These are phyloP conservation scores for Cyphomyrus plagiostoma DNA, from an alignment of 2,113 vertebrate species.

Conservation along the genomic window DNA sequence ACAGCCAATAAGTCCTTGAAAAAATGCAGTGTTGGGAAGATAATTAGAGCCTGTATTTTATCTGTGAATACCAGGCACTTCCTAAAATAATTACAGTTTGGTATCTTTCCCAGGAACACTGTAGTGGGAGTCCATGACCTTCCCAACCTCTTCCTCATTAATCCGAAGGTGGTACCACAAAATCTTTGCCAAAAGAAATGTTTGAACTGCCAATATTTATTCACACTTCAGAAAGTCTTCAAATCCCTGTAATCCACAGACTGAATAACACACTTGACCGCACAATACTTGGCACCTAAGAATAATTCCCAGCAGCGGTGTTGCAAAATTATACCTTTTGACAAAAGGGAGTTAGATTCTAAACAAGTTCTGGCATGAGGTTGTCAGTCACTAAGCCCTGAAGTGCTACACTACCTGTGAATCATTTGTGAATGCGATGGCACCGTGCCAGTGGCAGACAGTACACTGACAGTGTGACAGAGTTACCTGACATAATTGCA, in stretches of 20 bases:
- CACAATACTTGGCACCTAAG: background rate
- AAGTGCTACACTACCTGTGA: background rate
- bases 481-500: background rate
- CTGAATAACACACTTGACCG: background rate
- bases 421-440: background rate
- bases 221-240: constrained; percentile 4
- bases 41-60: background rate
- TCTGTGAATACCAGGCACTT: background rate
- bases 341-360: background rate
- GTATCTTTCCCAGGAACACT: background rate
- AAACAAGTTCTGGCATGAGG: constrained; percentile 4
- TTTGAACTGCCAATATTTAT: background rate
- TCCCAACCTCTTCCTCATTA: background rate
- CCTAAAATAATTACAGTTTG: background rate
- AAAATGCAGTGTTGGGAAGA: background rate
- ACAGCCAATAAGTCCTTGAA: background rate
- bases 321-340: background rate
- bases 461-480: background rate
- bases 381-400: background rate
- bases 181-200: constrained; percentile 2
- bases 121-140: constrained; percentile 1
- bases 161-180: background rate
- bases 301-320: background rate
- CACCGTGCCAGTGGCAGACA: background rate
- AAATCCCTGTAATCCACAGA: background rate